Conservation (phyloP, 2,113 vertebrate species). For the Athene cunicularia region DNA sequence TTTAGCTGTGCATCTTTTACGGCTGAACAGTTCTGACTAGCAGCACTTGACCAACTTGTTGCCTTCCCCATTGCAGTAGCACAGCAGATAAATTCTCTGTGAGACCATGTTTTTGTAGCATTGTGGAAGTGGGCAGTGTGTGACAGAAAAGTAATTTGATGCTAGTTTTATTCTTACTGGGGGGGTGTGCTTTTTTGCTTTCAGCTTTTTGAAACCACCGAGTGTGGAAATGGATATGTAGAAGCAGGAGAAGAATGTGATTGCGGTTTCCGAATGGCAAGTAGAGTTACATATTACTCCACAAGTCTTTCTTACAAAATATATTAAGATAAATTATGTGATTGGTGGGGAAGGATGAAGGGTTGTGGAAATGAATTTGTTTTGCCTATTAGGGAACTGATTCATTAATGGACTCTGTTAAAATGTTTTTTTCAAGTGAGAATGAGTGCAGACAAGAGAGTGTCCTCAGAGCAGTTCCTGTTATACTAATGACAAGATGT, state of each 20-base stretch:
- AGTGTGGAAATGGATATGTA: conserved; percentile 97
- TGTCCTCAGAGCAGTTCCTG: background rate
- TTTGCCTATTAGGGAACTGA: background rate
- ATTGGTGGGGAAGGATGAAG: background rate
- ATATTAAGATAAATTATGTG: background rate
- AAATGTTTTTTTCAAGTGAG: background rate
- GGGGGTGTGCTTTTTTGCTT: conserved; percentile 9
- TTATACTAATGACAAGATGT: background rate
- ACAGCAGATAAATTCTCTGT: background rate
- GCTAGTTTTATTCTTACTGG: background rate
- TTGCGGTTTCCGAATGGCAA: conserved; percentile 89
- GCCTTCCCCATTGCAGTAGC: background rate
- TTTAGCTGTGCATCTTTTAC: background rate
- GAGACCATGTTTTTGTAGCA: background rate
- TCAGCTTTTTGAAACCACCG: conserved; percentile 90
- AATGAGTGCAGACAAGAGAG: background rate
- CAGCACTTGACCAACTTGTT: background rate
- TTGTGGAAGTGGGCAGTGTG: background rate
- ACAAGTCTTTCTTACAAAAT: background rate
- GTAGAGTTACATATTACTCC: conserved; percentile 20
- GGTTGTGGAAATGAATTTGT: background rate
- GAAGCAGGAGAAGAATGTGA: conserved; percentile 97
- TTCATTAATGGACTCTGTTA: background rate
- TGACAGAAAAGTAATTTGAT: background rate
- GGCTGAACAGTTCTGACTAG: background rate